These are phyloP conservation scores for Prunella strophiata DNA, from an alignment of 2,797 vertebrate species.

Conservation along the genomic window DNA sequence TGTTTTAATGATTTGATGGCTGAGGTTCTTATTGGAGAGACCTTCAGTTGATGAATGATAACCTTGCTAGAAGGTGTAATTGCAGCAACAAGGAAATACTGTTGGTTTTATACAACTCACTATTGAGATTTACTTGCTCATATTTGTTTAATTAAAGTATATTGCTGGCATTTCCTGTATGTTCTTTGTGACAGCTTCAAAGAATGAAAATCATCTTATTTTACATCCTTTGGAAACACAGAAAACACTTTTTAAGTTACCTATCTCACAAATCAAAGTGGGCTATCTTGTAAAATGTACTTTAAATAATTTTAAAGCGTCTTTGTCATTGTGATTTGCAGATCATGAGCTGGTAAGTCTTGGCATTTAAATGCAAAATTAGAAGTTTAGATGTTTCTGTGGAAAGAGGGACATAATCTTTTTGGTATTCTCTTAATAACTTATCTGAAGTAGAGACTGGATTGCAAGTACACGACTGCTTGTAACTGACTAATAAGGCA, in stretches of 20 bases:
- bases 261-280: neutral
- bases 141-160: constrained; percentile 15
- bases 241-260: neutral
- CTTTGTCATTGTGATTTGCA: neutral
- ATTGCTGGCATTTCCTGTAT: constrained; percentile 31
- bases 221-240: neutral
- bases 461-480: neutral
- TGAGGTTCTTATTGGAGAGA: neutral
- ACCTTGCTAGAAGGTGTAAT: constrained; percentile 46
- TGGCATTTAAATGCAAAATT: neutral
- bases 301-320: neutral
- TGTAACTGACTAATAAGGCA: constrained; percentile 1
- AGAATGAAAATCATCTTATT: neutral
- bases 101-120: neutral
- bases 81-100: constrained; percentile 53
- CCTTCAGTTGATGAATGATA: constrained; percentile 28
- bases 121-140: constrained; percentile 20
- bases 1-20: constrained; percentile 11
- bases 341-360: neutral
- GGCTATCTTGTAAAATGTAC: neutral
- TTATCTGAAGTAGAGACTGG: constrained; percentile 1
- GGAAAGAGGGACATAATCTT: constrained; percentile 9
- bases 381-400: neutral
- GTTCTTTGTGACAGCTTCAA: neutral
- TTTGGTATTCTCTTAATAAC: constrained; percentile 48